Base-by-base conservation (phyloP, 2,113 vertebrate species). In the Collichthys lucidus region DNA sequence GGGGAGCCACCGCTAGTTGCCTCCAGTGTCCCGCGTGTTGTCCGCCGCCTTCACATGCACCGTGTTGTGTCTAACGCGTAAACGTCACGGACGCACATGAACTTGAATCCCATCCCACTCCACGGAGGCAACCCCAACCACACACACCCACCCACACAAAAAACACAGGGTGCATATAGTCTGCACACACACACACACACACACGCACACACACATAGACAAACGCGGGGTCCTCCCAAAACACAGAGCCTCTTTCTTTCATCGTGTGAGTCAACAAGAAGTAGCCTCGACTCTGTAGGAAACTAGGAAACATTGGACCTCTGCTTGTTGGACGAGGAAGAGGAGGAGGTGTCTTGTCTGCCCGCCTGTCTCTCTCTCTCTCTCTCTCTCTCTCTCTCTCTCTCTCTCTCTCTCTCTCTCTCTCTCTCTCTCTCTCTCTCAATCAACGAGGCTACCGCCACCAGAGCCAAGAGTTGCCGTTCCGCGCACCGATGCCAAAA, bases 31-130 rank as follows among this genome's bases (percentile, higher is more conserved):
- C 96, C 96, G 95, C 49, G 95, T 59, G 88, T 2, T 60, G 87
- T 95, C 95, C 96, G 93, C 75, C 16, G 94, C 94, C 93, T 77
- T 72, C 63, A 63, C 63, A 94, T 94, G 50, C 63, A 66, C 2
- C 49, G 49, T 83, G 73, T 57, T 72, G 72, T 96, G 95, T 95
- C 95, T 96, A 96, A 96, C 95, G 95, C 95, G 74, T 16, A 55
- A 96, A 96, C 96, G 96, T 97, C 97, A 96, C 96, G 96, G 96
- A 95, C 96, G 95, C 94, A 97, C 97, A 97, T 98, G 96, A 98
- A 98, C 97, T 97, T 97, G 96, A 96, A 96, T 96, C 95, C 96
- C 96, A 96, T 96, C 95, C 96, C 94, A 95, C 96, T 96, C 94
- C 95, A 95, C 94, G 94, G 95, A 97, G 96, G 96, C 96, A 97